Conservation (phyloP, 2,888 invertebrate genomes). For the Branchellion lobata region DNA sequence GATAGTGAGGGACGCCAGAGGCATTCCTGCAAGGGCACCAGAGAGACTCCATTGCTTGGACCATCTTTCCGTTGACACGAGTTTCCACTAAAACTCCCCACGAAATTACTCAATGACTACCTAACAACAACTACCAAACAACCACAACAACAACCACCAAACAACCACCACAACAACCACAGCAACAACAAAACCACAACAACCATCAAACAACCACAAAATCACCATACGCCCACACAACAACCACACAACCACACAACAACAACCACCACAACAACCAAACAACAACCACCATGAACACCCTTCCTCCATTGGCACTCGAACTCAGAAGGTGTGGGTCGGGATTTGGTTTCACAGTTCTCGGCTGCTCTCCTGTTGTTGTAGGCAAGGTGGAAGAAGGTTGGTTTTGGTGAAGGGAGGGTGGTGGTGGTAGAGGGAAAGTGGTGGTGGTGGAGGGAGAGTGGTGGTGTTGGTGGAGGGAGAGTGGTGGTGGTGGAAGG, state of each 20-base stretch:
- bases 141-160: no score
- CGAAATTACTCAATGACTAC: no score
- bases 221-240: not conserved
- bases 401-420: conserved; percentile 46
- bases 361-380: conserved; percentile 59
- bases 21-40: no score
- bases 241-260: not conserved
- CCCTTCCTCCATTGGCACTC: conserved; percentile 6
- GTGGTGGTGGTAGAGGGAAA: no score
- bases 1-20: no score
- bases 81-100: no score
- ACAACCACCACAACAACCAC: not conserved
- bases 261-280: no score
- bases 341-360: conserved; percentile 60
- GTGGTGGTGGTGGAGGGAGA: no score
- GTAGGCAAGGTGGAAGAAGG: conserved; percentile 59
- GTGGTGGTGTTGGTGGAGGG: not conserved
- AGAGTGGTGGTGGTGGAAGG: not conserved
- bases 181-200: not conserved
- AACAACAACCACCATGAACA: no score
- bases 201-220: not conserved
- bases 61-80: no score
- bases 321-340: conserved; percentile 46
- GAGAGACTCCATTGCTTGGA: no score
- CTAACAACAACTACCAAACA: no score